Base-by-base conservation (phyloP, 2,797 vertebrate species). In the Salmo trutta region DNA sequence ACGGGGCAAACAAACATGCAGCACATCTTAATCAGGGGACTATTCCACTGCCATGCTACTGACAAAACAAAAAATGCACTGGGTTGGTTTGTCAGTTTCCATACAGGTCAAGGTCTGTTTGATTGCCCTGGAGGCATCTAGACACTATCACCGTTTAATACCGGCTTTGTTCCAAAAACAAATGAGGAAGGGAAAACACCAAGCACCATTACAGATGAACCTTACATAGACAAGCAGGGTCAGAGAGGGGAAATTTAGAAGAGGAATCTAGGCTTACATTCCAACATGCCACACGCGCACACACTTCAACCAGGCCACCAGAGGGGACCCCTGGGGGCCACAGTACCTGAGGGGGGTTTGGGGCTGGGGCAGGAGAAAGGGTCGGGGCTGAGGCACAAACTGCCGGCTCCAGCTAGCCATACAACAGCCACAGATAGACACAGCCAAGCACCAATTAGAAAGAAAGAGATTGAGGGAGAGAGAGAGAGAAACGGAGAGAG, bases 261-360 rank as follows among this genome's bases (percentile, higher is more conserved):
- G 74, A 86, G 85, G 86, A 77, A 82, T 91, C 74, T 77, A 85
- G 90, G 93, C 96, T 98, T 96, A 97, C 94, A 76, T 94, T 96
- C 94, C 92, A 94, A 94, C 96, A 97, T 0, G 94, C 91, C 84
- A 95, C 95, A 27, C 92, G 92, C 91, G 94, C 92, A 69, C 95
- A 97, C 92, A 96, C 69, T 83, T 93, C 93, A 81, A 92, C 92
- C 93, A 95, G 95, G 88, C 91, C 91, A 84, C 91, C 90, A 64
- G 84, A 90, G 89, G 87, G 86, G 87, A 89, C 83, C 82, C 87
- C 87, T 82, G 77, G n/a, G 90, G 91, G 90, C 90, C 91, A 94
- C 87, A 75, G 93, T 96, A 96, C 96, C 95, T 96, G 96, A 91
- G 91, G 85, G 78, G 89, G 90, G 77, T 89, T 87, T 3, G 91